These are phyloP conservation scores for Conus ventricosus DNA, from an alignment of 1,140 invertebrate species.

Conservation along the genomic window DNA sequence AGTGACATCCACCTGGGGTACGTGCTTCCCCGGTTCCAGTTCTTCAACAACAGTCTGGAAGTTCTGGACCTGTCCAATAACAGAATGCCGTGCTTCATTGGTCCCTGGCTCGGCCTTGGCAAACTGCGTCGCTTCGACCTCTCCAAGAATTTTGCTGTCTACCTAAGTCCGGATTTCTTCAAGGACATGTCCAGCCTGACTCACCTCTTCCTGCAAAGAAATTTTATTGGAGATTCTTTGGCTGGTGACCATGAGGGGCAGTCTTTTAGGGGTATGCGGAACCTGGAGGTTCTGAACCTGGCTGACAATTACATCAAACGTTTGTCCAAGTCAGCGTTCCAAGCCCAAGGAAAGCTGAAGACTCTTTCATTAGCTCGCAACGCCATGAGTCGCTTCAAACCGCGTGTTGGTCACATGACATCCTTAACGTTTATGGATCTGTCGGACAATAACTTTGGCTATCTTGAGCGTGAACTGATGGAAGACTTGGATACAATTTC, in stretches of 20 bases:
- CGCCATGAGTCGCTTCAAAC: not conserved
- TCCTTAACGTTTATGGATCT: constrained; percentile 17
- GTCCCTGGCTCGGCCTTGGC: not conserved
- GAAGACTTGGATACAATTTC: not conserved
- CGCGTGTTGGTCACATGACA: not conserved
- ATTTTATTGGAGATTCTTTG: not conserved
- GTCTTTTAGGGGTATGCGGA: not conserved
- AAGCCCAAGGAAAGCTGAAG: not conserved
- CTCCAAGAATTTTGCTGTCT: not conserved
- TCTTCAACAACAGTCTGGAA: not conserved
- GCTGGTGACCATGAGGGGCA: not conserved
- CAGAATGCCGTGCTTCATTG: not conserved
- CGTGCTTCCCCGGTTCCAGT: not conserved
- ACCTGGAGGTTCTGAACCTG: not conserved
- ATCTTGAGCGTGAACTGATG: not conserved
- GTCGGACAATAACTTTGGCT: constrained; percentile 15
- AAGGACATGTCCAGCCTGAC: not conserved
- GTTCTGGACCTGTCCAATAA: not conserved
- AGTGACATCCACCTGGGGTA: not conserved
- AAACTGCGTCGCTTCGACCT: not conserved
- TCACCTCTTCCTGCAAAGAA: not conserved
- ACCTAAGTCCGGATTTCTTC: not conserved
- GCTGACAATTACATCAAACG: not conserved
- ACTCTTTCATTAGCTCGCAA: not conserved
- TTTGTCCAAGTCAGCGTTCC: not conserved